These are phyloP conservation scores for Caenorhabditis auriculariae DNA, from an alignment of 2,888 invertebrate species.

Conservation along the genomic window DNA sequence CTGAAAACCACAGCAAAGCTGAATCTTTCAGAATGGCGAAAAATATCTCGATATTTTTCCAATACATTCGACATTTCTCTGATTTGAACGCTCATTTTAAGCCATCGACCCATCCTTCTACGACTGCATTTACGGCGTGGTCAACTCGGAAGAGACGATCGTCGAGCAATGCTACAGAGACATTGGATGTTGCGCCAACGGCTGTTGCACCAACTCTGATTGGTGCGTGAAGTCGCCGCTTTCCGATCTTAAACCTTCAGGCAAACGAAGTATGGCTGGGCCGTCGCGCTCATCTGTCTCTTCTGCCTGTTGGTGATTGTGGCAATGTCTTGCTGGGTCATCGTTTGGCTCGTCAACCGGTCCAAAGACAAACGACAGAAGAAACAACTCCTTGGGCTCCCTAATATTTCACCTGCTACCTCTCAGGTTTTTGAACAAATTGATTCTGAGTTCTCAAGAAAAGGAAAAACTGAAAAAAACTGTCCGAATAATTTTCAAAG, in stretches of 20 bases:
- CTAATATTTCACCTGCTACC: slow-evolving; percentile 32
- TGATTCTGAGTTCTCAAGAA: no score
- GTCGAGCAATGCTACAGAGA: slow-evolving; percentile 48
- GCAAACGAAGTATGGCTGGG: slow-evolving; percentile 48
- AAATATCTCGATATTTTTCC: no score
- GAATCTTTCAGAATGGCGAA: no score
- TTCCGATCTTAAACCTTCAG: slow-evolving; percentile 15
- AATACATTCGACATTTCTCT: no score
- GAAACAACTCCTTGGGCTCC: slow-evolving; percentile 22
- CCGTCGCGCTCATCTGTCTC: slow-evolving; percentile 45
- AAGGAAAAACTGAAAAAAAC: not conserved
- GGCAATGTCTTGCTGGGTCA: slow-evolving; percentile 36
- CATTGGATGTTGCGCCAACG: slow-evolving; percentile 44
- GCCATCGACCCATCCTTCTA: slow-evolving; percentile 45
- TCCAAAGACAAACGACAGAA: slow-evolving; percentile 33
- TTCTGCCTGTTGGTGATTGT: slow-evolving; percentile 45
- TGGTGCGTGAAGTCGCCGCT: slow-evolving; percentile 20
- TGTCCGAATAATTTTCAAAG: no score
- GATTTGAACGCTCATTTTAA: no score
- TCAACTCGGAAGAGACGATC: slow-evolving; percentile 29
- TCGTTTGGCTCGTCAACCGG: slow-evolving; percentile 46
- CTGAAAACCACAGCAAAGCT: no score
- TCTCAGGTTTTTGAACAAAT: slow-evolving; percentile 27
- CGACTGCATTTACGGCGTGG: slow-evolving; percentile 43
- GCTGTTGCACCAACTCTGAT: slow-evolving; percentile 41